Evolutionary conservation across 2,888 invertebrate species (phyloP).

Genomic region (Spisula subtruncata): DNA sequence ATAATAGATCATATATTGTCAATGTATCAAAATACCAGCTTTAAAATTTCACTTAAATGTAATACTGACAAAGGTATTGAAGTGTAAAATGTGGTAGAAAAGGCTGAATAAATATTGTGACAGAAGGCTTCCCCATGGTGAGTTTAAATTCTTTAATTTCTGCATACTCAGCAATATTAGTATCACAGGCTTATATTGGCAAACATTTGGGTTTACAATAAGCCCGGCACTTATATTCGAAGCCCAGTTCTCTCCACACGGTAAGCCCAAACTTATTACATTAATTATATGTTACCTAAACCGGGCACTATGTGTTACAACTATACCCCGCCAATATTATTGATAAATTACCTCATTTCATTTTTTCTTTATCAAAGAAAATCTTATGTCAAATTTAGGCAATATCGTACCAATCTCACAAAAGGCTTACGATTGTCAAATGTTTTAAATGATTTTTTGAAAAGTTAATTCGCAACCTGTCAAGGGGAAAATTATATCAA

Average conservation of each 20-base stretch:
- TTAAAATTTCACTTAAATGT: not conserved
- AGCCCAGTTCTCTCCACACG: not conserved
- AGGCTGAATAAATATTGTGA: conserved; percentile 13
- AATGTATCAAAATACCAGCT: not conserved
- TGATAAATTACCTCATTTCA: conserved; percentile 14
- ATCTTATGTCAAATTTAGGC: not conserved
- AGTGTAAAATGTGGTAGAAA: conserved; percentile 2
- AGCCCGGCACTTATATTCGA: not conserved
- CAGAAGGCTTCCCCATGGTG: conserved; percentile 1
- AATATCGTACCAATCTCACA: not conserved
- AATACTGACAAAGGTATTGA: not conserved
- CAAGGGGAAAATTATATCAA: not conserved
- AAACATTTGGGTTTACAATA: not conserved
- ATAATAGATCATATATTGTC: not conserved
- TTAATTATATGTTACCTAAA: conserved; percentile 7
- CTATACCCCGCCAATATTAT: not conserved
- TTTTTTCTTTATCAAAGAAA: not conserved
- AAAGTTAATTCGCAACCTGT: not conserved
- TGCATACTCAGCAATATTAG: conserved; percentile 5
- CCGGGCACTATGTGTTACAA: not conserved
- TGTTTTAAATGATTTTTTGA: not conserved
- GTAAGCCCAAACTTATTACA: not conserved
- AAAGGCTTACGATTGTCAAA: not conserved
- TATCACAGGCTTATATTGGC: not conserved
- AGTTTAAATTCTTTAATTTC: not conserved